Percentiles rank a stretch among this genome's conserved stretches.
phyloP scores from a whole-genome alignment of 1,140 invertebrate genomes.

The Sminthurinus signatus region DNA sequence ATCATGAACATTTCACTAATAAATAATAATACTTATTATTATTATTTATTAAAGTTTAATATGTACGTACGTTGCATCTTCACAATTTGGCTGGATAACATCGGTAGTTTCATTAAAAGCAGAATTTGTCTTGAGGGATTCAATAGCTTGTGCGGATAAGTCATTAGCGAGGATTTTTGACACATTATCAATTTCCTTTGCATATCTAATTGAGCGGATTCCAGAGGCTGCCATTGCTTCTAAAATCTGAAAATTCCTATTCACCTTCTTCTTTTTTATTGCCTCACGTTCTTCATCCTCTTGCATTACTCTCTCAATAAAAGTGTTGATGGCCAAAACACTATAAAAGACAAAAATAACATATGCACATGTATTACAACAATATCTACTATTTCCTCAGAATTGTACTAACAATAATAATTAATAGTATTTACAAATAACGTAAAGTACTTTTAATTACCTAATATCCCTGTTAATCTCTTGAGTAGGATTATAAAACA shows the following conservation, averaged over 20 bases:
- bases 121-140: slow-evolving; percentile 77
- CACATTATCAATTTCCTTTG: slow-evolving; percentile 80
- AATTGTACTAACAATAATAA: slow-evolving; percentile 14
- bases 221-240: slow-evolving; percentile 95
- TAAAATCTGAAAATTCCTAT: slow-evolving; percentile 53
- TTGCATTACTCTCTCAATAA: slow-evolving; percentile 21
- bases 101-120: slow-evolving; percentile 67
- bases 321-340: slow-evolving; percentile 45
- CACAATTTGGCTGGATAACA: slow-evolving; percentile 65
- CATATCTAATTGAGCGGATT: slow-evolving; percentile 90
- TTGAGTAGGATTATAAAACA: slow-evolving; percentile 80
- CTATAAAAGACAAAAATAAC: slow-evolving; percentile 44
- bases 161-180: slow-evolving; percentile 89
- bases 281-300: slow-evolving; percentile 14
- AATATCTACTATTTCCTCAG: neutral
- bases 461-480: slow-evolving; percentile 96
- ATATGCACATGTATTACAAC: slow-evolving; percentile 15
- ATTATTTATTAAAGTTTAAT: neutral
- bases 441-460: slow-evolving; percentile 45
- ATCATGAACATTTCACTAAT: neutral
- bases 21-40: no score
- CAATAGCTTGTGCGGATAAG: slow-evolving; percentile 76
- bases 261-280: neutral
- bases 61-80: slow-evolving; percentile 69
- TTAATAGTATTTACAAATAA: slow-evolving; percentile 2